Conservation (phyloP, 2,888 invertebrate species). For the Latrodectus elegans region DNA sequence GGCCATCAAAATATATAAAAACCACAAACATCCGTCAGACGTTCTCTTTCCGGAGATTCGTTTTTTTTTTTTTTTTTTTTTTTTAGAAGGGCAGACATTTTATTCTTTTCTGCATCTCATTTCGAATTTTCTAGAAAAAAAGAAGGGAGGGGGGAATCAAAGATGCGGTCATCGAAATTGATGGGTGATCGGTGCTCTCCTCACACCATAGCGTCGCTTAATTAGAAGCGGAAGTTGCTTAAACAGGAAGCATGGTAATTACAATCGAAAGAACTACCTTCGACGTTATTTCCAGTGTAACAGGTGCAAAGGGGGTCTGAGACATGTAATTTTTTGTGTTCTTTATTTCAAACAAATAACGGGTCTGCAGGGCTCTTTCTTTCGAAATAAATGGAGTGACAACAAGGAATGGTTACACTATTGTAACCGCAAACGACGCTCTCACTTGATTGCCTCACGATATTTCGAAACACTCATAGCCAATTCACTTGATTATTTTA, state of each 20-base stretch:
- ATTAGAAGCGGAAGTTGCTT: slow-evolving; percentile 67
- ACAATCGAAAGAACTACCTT: slow-evolving; percentile 53
- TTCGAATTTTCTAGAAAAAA: neutral
- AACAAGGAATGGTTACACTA: neutral
- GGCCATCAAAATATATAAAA: no score
- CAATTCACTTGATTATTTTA: no score
- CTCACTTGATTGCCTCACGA: no score
- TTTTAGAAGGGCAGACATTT: neutral
- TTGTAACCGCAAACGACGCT: neutral
- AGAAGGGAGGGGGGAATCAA: neutral
- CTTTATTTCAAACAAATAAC: slow-evolving; percentile 23
- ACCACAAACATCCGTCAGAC: no score
- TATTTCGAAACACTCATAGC: no score
- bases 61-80: slow-evolving; percentile 7
- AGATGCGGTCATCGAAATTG: slow-evolving; percentile 24
- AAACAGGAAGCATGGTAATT: slow-evolving; percentile 68
- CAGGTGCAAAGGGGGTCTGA: slow-evolving; percentile 37
- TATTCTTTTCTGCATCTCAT: neutral
- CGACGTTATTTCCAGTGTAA: slow-evolving; percentile 22
- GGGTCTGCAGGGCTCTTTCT: slow-evolving; percentile 8
- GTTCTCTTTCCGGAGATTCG: slow-evolving; percentile 39
- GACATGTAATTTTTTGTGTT: neutral
- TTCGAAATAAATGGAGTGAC: neutral
- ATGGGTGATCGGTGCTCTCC: slow-evolving; percentile 54
- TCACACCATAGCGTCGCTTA: slow-evolving; percentile 62